Percentiles rank a stretch among this genome's conserved stretches.
These are phyloP conservation scores for Gymnarchus niloticus DNA, from an alignment of 2,113 vertebrate genomes.

Conservation along the genomic window DNA sequence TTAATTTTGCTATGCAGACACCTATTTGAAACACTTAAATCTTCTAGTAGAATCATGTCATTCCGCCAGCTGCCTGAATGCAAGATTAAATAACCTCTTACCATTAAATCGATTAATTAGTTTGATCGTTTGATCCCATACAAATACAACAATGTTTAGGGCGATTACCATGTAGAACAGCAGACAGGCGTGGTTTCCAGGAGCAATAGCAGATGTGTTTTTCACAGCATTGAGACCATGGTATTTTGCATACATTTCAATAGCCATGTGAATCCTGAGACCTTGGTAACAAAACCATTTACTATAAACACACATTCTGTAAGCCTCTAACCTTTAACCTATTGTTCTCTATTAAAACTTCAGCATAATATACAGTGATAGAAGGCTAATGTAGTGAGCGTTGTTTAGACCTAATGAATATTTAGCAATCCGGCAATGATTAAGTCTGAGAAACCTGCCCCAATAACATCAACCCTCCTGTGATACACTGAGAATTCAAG, in stretches of 20 bases:
- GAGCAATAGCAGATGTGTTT: neutral
- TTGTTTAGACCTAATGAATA: neutral
- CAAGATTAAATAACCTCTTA: too few relatives aligned
- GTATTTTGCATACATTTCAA: constrained; percentile 4
- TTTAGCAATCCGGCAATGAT: neutral
- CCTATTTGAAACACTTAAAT: neutral
- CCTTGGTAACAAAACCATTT: constrained; percentile 3
- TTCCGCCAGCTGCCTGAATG: neutral
- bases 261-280: neutral
- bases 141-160: neutral
- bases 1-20: neutral
- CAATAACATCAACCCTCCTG: neutral
- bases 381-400: neutral
- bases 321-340: neutral
- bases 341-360: neutral
- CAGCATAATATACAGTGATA: neutral
- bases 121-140: neutral
- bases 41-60: neutral
- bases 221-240: neutral
- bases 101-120: neutral
- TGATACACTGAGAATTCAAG: neutral
- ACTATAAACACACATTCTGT: neutral
- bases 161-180: neutral
- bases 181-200: neutral
- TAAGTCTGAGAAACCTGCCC: neutral